Conservation (phyloP, 2,113 vertebrate genomes). For the Meles meles region DNA sequence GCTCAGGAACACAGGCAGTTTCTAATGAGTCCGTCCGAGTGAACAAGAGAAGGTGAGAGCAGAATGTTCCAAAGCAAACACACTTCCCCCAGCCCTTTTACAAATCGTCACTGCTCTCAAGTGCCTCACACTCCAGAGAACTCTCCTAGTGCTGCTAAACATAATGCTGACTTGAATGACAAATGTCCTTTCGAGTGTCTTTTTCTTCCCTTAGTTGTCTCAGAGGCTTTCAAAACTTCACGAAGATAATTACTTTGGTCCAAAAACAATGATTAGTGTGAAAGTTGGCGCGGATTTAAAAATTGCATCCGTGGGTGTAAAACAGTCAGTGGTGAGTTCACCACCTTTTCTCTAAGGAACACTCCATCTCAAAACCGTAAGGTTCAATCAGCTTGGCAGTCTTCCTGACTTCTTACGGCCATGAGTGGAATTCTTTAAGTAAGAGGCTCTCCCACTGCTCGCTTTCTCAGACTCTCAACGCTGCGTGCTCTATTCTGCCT, state of each 20-base stretch:
- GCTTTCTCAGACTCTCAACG: background rate
- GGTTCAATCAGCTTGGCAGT: no score
- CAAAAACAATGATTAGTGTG: background rate
- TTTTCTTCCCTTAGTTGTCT: background rate
- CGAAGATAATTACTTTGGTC: slow-evolving; percentile 26
- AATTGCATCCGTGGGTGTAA: background rate
- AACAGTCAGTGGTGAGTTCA: background rate
- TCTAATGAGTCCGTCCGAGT: background rate
- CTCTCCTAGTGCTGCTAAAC: background rate
- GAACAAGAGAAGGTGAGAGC: background rate
- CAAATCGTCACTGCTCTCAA: background rate
- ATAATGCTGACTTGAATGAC: background rate
- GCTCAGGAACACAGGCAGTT: background rate
- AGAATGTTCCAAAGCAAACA: background rate
- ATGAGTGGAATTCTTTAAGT: background rate
- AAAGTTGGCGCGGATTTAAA: background rate
- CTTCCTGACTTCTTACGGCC: background rate
- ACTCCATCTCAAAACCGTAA: background rate
- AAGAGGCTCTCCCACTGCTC: background rate
- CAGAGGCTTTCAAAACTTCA: slow-evolving; percentile 4
- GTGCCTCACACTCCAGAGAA: background rate
- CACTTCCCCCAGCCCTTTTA: background rate
- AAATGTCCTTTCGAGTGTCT: background rate
- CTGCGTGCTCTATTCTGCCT: background rate
- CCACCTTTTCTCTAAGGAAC: background rate